Evolutionary conservation across 2,888 invertebrate species (phyloP).

Genomic region (Crocallis elinguaria): DNA sequence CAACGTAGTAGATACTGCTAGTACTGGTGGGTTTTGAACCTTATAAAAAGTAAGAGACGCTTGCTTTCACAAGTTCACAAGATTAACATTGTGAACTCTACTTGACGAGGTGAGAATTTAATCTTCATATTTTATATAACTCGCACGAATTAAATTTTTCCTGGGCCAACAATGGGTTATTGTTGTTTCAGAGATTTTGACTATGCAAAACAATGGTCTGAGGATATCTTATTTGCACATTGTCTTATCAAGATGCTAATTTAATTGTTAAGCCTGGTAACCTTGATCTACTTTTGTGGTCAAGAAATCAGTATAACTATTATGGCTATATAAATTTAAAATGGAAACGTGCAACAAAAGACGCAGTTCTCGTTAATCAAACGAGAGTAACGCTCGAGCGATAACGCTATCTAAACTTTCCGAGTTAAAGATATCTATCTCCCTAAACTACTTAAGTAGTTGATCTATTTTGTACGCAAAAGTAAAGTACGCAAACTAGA

Average conservation of each 20-base stretch:
- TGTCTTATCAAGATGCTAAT: conserved; percentile 21
- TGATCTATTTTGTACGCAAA: too few species aligned
- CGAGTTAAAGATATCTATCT: too few species aligned
- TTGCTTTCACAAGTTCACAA: neutral
- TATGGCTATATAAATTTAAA: too few species aligned
- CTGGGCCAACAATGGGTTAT: conserved; percentile 22
- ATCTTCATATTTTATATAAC: neutral
- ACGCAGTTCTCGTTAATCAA: too few species aligned
- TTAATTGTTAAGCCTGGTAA: conserved; percentile 5
- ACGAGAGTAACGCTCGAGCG: too few species aligned
- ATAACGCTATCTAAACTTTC: too few species aligned
- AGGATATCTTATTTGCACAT: conserved; percentile 19
- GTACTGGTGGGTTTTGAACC: neutral
- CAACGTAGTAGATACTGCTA: neutral
- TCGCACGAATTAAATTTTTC: conserved; percentile 23
- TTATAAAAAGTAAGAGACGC: neutral
- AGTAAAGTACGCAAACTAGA: too few species aligned
- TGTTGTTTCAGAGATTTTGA: conserved; percentile 23
- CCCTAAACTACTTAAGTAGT: too few species aligned
- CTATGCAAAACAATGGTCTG: conserved; percentile 10
- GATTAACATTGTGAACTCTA: neutral
- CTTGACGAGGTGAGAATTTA: neutral
- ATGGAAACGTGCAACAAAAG: too few species aligned
- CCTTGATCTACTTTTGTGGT: conserved; percentile 19
- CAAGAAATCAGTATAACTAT: neutral